These are phyloP conservation scores for Pomatostomus ruficeps DNA, from an alignment of 2,113 vertebrate species.

Conservation along the genomic window DNA sequence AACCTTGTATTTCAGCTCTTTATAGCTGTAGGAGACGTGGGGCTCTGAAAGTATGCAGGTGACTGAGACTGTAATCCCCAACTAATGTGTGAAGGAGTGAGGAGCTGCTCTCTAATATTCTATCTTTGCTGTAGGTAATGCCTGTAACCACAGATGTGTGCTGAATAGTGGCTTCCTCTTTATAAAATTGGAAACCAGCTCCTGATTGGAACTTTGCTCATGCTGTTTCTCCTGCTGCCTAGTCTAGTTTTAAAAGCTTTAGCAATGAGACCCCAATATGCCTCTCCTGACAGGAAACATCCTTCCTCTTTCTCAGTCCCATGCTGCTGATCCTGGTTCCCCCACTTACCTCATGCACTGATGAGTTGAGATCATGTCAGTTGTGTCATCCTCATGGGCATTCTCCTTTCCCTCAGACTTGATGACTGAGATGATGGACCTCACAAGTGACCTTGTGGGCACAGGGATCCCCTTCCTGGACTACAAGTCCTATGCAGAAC, in stretches of 20 bases:
- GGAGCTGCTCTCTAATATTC: neutral
- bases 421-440: conserved; percentile 99
- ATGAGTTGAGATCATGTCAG: neutral
- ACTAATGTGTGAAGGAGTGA: neutral
- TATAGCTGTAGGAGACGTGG: neutral
- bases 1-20: neutral
- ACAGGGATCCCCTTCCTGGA: conserved; percentile 96
- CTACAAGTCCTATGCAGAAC: conserved; percentile 92
- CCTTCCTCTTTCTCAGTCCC: neutral
- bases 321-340: neutral
- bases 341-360: neutral
- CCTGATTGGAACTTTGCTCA: neutral
- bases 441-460: conserved; percentile 94
- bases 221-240: neutral
- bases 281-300: neutral
- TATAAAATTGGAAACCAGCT: neutral
- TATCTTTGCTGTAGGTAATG: neutral
- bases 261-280: neutral
- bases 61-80: neutral
- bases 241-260: neutral
- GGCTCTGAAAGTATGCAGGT: neutral
- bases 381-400: neutral
- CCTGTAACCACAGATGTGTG: neutral
- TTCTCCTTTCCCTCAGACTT: conserved; percentile 78
- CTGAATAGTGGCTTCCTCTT: neutral